Base-by-base conservation (phyloP, 1,140 invertebrate genomes). In the Orchestia grillus region DNA sequence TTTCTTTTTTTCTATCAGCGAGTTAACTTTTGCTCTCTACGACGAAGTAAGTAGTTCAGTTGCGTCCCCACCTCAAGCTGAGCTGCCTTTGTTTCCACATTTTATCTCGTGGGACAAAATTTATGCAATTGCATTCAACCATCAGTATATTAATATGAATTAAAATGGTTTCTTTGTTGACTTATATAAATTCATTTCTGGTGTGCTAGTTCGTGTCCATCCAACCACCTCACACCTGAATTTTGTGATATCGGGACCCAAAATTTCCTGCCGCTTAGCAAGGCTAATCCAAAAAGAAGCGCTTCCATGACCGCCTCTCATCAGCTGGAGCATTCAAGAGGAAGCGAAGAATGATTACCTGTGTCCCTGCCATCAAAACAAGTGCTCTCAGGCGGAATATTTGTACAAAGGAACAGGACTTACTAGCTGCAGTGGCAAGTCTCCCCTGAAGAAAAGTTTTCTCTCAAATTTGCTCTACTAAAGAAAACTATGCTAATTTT, bases 391-490 rank as follows among this genome's bases (percentile, higher is more conserved):
- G 62, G 62, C 28, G 15, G n/a, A 53, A 53, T 53, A 19, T 19
- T 53, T 53, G 47, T 36, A 77, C 62, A 77, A 77, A 77, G 11
- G 3, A 36, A 23, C 15, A 77, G 62, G 62, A 3, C 62, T 36
- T 1, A 36, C 28, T 90, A 90, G 11, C 88, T 90, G 4, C n/a
- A 42, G 43, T 11, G 8, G 4, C 88, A 90, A 90, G 88, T 90
- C 88, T 44, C 88, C 88, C 88, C 43, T 90, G 28, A 4, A 90
- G 88, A 90, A 41, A 43, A 90, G 88, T 90, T 90, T 90, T 90
- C 88, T 44, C 43, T 90, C 88, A 16, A 90, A 90, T 44, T 42
- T 44, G 88, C 41, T 41, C 28, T 3, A 19, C 88, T 90, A 90
- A 90, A 90, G 88, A 90, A 90, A 90, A 90, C 88, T 44, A 90